Evolutionary conservation across 2,797 vertebrate species (phyloP), one percentile per base, ranked within the genome.

Genomic region (Pipistrellus nathusii): DNA sequence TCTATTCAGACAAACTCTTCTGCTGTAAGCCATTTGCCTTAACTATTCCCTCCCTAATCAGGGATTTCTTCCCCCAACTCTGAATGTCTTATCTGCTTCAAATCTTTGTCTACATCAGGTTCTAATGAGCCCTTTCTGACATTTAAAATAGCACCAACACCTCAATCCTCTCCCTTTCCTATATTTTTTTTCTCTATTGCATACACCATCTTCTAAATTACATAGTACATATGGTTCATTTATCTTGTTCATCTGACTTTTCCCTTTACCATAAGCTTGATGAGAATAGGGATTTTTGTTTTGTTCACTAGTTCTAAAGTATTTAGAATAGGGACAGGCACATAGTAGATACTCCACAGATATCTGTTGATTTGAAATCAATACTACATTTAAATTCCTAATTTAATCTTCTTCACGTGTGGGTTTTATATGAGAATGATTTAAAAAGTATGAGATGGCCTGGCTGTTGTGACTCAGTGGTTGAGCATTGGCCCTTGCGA

Each of bases 221-320:
- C 27, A 87, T 3, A 87, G 7, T 48, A 20, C 13, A 62, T n/a
- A 66, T 2, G 20, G 78, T 71, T 87, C 30, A 66, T 78, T 86
- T 66, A 78, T 82, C 88, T 85, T 96, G n/a, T 69, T 90, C 21
- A 82, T 66, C 35, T 77, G 78, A 59, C 23, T 85, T 90, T 23
- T 86, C 25, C 30, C 53, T 78, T 35, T 91, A 71, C 46, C 35
- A 71, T 75, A 94, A 83, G 44, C 17, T 85, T 66, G 75, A 80
- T 8, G 21, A 88, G 21, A 23, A 92, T 83, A 92, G 25, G 53
- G 30, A 83, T 71, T 94, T 57, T 78, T 85, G 48, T 77, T 90
- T 59, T 92, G 32, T 73, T 88, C 38, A 92, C 57, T 88, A 95
- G 91, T 90, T 10, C 32, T 68, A n/a, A 94, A 88, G 20, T 85